Evolutionary conservation across 2,113 vertebrate genomes (phyloP).

Genomic region (Boulengeromyrus knoepffleri): DNA sequence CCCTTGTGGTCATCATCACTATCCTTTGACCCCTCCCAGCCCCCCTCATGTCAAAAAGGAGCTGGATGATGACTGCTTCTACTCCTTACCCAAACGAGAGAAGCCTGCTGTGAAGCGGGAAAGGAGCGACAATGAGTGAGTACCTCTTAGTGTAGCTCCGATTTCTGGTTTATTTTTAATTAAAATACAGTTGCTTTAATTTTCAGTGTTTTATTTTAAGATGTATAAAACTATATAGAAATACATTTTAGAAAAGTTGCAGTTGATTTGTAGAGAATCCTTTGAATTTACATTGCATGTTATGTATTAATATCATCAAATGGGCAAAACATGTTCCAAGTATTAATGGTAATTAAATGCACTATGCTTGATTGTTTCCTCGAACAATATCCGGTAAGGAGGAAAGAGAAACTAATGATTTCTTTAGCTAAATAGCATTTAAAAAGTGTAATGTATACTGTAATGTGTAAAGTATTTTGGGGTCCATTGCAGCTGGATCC

Average conservation of each 20-base stretch:
- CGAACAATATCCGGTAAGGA: neutral
- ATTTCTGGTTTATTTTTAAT: neutral
- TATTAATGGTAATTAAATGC: neutral
- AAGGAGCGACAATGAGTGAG: constrained; percentile 81
- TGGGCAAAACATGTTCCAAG: neutral
- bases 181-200: neutral
- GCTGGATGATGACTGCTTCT: constrained; percentile 75
- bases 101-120: constrained; percentile 77
- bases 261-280: neutral
- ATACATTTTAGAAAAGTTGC: neutral
- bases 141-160: neutral
- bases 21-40: constrained; percentile 68
- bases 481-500: neutral
- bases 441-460: too few species aligned
- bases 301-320: neutral
- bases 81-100: constrained; percentile 71
- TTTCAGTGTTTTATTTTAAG: neutral
- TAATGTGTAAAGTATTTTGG: neutral
- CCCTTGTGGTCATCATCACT: neutral
- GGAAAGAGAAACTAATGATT: neutral
- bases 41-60: constrained; percentile 83
- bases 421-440: too few species aligned
- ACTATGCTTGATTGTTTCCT: neutral
- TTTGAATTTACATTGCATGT: neutral
- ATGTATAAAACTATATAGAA: too few species aligned